Conservation (phyloP, 2,113 vertebrate genomes). For the Xiphorhynchus elegans region DNA sequence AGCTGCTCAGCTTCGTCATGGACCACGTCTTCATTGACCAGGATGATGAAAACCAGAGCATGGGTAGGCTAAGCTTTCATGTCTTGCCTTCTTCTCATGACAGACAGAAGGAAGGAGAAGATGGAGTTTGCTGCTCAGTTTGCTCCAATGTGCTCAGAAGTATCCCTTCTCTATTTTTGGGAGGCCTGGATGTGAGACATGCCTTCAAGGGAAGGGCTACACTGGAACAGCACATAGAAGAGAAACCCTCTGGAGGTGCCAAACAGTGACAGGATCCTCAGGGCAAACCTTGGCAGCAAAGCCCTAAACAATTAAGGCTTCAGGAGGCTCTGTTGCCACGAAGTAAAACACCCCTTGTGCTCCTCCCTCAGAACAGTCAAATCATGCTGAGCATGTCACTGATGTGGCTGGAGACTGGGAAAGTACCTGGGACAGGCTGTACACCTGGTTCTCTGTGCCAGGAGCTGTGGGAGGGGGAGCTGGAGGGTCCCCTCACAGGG, state of each 20-base stretch:
- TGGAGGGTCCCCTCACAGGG: neutral
- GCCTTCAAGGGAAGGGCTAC: neutral
- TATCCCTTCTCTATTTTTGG: neutral
- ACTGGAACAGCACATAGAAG: neutral
- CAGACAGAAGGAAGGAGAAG: neutral
- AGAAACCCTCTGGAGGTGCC: neutral
- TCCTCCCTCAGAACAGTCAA: neutral
- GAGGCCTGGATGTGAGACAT: neutral
- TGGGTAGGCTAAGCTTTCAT: conserved; percentile 79
- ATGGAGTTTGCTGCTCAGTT: neutral
- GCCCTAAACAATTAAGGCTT: neutral
- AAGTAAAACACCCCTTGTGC: neutral
- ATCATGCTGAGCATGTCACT: neutral
- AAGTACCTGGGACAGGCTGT: neutral
- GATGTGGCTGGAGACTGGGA: neutral
- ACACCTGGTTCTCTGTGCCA: neutral
- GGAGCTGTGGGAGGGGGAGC: neutral
- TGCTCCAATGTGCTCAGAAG: neutral
- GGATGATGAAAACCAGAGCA: conserved; percentile 99
- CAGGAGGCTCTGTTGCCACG: neutral
- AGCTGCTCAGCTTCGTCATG: conserved; percentile 96
- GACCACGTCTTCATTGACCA: conserved; percentile 99
- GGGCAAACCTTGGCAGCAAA: neutral
- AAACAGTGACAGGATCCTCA: neutral
- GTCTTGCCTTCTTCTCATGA: neutral